Percentiles rank a stretch among this genome's conserved stretches.
phyloP scores from a whole-genome alignment of 1,140 invertebrate genomes.

The Plectrocnemia conspersa region DNA sequence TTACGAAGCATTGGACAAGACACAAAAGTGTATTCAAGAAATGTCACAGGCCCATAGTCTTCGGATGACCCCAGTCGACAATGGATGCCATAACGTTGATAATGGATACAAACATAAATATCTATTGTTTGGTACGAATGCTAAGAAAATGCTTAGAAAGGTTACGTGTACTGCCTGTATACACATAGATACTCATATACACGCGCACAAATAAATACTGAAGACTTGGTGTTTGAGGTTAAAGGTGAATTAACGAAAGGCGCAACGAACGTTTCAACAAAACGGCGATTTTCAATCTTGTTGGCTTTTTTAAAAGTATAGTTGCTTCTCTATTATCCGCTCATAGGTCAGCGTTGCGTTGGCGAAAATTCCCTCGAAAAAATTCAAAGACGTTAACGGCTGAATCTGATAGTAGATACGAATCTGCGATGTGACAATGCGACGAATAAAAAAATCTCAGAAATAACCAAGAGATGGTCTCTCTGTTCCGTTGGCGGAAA shows the following conservation, averaged over 20 bases:
- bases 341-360: not conserved
- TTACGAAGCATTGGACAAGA: no score
- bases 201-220: no score
- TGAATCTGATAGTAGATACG: not conserved
- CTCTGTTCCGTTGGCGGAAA: not conserved
- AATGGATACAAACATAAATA: no score
- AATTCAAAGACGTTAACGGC: not conserved
- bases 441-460: not conserved
- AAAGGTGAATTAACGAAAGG: conserved; percentile 5
- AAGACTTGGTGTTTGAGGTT: no score
- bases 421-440: conserved; percentile 6
- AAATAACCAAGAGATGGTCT: not conserved
- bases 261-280: not conserved
- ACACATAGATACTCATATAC: no score
- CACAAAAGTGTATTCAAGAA: no score
- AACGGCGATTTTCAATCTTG: not conserved
- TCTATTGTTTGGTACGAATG: no score
- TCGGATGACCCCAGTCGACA: no score
- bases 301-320: not conserved
- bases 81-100: no score
- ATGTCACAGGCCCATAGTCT: no score
- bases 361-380: not conserved
- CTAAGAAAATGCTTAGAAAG: no score
- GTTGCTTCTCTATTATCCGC: not conserved
- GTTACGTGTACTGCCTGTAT: no score